Evolutionary conservation across 2,113 vertebrate genomes (phyloP).

Genomic region (Pygoscelis antarcticus): DNA sequence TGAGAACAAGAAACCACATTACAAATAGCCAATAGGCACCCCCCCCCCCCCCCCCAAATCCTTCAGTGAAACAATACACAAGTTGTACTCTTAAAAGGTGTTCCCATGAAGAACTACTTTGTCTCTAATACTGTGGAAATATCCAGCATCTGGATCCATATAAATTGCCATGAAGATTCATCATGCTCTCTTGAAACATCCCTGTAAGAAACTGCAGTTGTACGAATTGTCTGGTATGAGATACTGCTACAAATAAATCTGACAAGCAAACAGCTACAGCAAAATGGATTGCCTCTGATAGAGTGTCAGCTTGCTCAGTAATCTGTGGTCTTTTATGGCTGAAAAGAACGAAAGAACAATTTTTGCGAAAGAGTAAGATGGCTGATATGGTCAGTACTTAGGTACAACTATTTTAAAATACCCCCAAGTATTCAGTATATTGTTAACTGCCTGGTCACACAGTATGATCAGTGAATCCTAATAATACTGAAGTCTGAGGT

Average conservation of each 20-base stretch:
- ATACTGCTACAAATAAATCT: slow-evolving; percentile 27
- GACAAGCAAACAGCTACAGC: background rate
- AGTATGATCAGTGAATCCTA: background rate
- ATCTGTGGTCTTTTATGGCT: background rate
- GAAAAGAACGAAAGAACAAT: background rate
- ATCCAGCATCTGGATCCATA: background rate
- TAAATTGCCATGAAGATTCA: background rate
- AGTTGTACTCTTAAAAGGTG: background rate
- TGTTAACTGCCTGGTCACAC: background rate
- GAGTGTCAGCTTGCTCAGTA: background rate
- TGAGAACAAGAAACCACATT: background rate
- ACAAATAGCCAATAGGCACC: rapidly evolving
- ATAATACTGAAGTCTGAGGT: rapidly evolving
- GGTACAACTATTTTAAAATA: background rate
- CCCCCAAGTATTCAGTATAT: background rate
- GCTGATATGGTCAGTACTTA: background rate
- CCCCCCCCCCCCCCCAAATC: background rate
- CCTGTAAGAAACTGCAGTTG: background rate
- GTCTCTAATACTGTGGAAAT: background rate
- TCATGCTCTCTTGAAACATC: background rate
- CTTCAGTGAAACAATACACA: background rate
- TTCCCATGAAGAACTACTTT: background rate
- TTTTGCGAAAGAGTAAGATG: background rate
- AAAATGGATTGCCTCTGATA: background rate
- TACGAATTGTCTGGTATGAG: slow-evolving; percentile 2